phyloP scores from a whole-genome alignment of 2,113 vertebrate genomes.

The Naja naja region DNA sequence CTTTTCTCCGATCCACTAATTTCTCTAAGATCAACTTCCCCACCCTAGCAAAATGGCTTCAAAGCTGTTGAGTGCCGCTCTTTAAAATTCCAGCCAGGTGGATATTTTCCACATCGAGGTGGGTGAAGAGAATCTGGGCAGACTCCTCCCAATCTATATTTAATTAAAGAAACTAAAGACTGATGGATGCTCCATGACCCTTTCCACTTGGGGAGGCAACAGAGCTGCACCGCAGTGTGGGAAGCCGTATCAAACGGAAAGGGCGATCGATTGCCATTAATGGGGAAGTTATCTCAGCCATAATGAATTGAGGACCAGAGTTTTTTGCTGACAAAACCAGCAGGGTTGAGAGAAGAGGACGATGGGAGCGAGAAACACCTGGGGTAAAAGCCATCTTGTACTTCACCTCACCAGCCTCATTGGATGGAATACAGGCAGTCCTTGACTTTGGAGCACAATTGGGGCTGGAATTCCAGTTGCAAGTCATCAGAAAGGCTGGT shows the following conservation, averaged over 20 bases:
- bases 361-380: background rate
- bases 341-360: background rate
- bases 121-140: background rate
- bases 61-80: background rate
- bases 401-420: background rate
- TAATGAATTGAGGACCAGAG: background rate
- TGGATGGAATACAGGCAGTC: background rate
- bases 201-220: background rate
- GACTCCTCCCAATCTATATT: constrained; percentile 52
- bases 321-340: background rate
- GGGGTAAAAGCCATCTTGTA: background rate
- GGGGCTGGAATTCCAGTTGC: background rate
- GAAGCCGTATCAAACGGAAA: background rate
- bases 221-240: background rate
- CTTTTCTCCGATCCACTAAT: background rate
- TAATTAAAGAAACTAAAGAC: constrained; percentile 58
- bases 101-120: background rate
- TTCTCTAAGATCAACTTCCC: background rate
- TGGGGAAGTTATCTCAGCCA: constrained; percentile 8
- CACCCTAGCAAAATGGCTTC: background rate
- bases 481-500: background rate
- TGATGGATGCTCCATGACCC: constrained; percentile 41
- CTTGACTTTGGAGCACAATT: background rate
- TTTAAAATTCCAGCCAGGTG: rapidly evolving
- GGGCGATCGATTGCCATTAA: background rate